Percentiles rank a stretch among this genome's conserved stretches.
phyloP scores from a whole-genome alignment of 2,797 vertebrate genomes.

The Typhlichthys subterraneus region DNA sequence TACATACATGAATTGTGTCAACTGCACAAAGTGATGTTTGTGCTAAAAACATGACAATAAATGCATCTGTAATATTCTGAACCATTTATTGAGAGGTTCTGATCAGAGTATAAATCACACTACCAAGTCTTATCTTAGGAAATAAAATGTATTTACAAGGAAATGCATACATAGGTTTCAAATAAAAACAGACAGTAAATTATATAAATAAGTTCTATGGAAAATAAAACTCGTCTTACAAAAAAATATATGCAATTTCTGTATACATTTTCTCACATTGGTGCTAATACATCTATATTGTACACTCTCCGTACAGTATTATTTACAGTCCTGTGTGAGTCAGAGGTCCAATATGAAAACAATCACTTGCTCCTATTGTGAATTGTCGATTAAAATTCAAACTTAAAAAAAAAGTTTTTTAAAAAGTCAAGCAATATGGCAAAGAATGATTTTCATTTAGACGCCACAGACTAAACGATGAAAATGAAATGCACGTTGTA shows the following conservation, averaged over 20 bases:
- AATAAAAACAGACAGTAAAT: slow-evolving; percentile 87
- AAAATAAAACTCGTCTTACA: slow-evolving; percentile 98
- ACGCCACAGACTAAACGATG: slow-evolving; percentile 30
- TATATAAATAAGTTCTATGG: slow-evolving; percentile 99
- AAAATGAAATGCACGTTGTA: slow-evolving; percentile 34
- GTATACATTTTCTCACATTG: slow-evolving; percentile 88
- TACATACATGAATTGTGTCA: too few relatives aligned
- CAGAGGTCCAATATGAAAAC: slow-evolving; percentile 71
- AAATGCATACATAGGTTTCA: slow-evolving; percentile 87
- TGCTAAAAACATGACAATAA: background rate
- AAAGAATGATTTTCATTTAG: slow-evolving; percentile 37
- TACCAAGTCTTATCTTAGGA: slow-evolving; percentile 88
- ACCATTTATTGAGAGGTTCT: slow-evolving; percentile 98
- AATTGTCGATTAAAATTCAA: slow-evolving; percentile 41
- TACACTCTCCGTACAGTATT: slow-evolving; percentile 88
- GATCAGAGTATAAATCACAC: slow-evolving; percentile 98
- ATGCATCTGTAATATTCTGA: slow-evolving; percentile 80
- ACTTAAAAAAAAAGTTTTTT: too few relatives aligned
- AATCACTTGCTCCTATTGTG: slow-evolving; percentile 47
- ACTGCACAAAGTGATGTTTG: too few relatives aligned
- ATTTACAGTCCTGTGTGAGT: slow-evolving; percentile 79
- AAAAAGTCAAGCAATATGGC: background rate
- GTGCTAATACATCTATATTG: slow-evolving; percentile 91
- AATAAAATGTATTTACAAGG: slow-evolving; percentile 98
- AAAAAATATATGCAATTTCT: slow-evolving; percentile 93